Conservation (phyloP, 2,797 vertebrate species). For the Crossoptilon crossoptilon region DNA sequence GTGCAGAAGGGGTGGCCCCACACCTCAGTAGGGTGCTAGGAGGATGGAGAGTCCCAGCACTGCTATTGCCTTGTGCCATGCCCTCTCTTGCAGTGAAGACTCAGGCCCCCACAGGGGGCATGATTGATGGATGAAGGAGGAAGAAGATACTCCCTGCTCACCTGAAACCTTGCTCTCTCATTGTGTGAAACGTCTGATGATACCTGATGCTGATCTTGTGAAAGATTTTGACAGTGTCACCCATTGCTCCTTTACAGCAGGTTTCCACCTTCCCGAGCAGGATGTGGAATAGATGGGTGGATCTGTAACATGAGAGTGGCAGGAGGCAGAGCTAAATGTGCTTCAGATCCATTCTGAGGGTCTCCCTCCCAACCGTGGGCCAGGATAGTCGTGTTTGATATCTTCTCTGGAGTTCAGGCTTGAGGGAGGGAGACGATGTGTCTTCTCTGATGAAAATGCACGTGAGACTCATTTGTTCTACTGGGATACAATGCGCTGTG, state of each 20-base stretch:
- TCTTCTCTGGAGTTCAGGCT: neutral
- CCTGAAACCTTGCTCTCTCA: neutral
- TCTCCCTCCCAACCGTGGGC: rapidly evolving
- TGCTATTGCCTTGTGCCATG: neutral
- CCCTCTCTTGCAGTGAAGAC: neutral
- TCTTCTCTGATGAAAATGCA: neutral
- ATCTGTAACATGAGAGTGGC: rapidly evolving
- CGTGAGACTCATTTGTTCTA: neutral
- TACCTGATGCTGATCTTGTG: neutral
- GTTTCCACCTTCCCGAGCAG: neutral
- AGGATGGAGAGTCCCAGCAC: neutral
- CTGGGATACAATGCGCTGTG: neutral
- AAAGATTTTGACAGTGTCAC: neutral
- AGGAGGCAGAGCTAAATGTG: neutral
- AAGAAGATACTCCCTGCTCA: neutral
- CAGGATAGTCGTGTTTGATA: neutral
- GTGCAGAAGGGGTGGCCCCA: neutral
- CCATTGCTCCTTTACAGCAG: neutral
- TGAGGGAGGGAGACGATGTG: neutral
- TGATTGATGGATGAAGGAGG: neutral
- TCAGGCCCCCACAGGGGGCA: neutral
- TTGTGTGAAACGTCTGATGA: neutral
- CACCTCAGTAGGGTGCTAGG: neutral
- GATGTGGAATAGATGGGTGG: no score
- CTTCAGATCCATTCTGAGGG: neutral